Base-by-base conservation (phyloP, 53 echinoderm and acorn worm species). In the Temnopleurus reevesii region DNA sequence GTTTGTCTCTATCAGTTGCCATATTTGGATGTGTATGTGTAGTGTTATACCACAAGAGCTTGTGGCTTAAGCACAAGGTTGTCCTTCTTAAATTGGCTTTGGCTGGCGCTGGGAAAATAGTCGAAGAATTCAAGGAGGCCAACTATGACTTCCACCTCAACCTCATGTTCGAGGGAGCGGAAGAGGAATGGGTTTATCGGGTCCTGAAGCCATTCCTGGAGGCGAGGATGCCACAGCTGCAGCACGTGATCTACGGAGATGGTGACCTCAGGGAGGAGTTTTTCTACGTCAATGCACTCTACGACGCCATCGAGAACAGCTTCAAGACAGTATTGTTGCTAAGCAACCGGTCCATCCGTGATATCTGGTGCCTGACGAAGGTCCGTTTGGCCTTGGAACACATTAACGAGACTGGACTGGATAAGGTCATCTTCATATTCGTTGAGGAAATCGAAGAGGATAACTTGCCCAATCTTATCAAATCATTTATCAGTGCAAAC, bases 371-470 rank as follows among this genome's bases (percentile, higher is more conserved):
- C 30, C 2, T 80, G 26, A 80, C 80, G 4, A 80, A 80, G 51
- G 12, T 80, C 13, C 80, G 80, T 28, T 13, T 80, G 29, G 80
- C 80, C 2, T 15, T 80, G 47, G 80, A 80, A 47, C 47, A 80
- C 36, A 8, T 80, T 47, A 49, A 49, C 4, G 80, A 80, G 19
- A 80, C 80, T 0, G 31, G 80, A 30, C 51, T 80, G 51, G 80
- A 80, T 28, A 80, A 80, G 12, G 29, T 80, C 29, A 80, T 80
- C 2, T 18, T 80, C 13, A 80, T 80, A 21, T 80, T 80, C 24
- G 28, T 80, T 1, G 80, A 80, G 51, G 80, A 80, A 46, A 80
- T 80, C 80, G 49, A 46, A 29, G 80, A 80, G 23, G 79, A 79
- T 31, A 17, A 80, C 51, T 3, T 80, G 13, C 80, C 80, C 27